These are phyloP conservation scores for Bhutanitis thaidina DNA, from an alignment of 2,888 invertebrate genomes.

Conservation along the genomic window DNA sequence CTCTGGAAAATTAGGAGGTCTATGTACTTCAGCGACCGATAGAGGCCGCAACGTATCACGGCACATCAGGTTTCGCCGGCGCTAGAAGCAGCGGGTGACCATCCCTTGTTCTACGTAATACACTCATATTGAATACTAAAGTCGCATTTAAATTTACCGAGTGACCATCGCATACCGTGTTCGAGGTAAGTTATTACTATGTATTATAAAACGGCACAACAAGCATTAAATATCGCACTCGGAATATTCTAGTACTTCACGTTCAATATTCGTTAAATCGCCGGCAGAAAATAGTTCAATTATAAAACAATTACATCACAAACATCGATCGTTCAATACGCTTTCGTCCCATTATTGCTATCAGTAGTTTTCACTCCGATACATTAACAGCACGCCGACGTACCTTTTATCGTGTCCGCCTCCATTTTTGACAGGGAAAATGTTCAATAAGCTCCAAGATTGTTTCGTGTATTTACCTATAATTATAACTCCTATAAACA, in stretches of 20 bases:
- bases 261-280: constrained; percentile 43
- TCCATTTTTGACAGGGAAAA: constrained; percentile 7
- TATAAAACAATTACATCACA: constrained; percentile 32
- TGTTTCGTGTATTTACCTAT: background rate
- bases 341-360: constrained; percentile 32
- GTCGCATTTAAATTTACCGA: constrained; percentile 23
- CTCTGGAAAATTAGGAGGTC: constrained; percentile 47
- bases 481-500: too few species aligned
- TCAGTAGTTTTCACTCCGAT: constrained; percentile 23
- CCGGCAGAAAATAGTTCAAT: constrained; percentile 41
- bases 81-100: constrained; percentile 59
- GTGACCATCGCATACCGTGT: constrained; percentile 26
- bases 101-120: constrained; percentile 25
- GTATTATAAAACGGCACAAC: constrained; percentile 37
- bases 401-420: constrained; percentile 1
- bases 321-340: constrained; percentile 51
- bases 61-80: constrained; percentile 69
- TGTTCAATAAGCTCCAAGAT: background rate
- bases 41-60: constrained; percentile 62
- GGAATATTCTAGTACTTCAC: constrained; percentile 49
- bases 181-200: constrained; percentile 33
- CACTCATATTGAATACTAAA: constrained; percentile 23
- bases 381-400: constrained; percentile 15
- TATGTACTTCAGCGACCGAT: constrained; percentile 56
- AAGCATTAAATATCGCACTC: constrained; percentile 45